Evolutionary conservation across 2,888 invertebrate species (phyloP), one percentile per base, ranked within the genome.

Genomic region (Nebria salina): DNA sequence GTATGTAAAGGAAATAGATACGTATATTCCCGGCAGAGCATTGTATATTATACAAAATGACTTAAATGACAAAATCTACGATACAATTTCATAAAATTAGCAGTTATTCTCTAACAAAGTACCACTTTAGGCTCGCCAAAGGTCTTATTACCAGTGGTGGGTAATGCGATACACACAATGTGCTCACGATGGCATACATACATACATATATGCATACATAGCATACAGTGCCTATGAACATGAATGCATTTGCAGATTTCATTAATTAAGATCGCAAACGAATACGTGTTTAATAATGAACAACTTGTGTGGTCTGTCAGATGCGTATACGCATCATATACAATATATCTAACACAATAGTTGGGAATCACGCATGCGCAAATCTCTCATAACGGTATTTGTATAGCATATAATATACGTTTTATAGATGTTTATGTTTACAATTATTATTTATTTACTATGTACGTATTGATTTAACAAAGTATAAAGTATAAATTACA

Each of bases 181-280:
- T 34, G 54, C 13, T 11, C 7, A 43, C 43, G 9, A 43, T 43
- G 7, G 6, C 34, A 70, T 70, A 26, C 8, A 11, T 68, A 68
- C 25, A 68, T 65, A 65, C 15, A 68, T 66, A 66, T 66, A 66
- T n/a, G n/a, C 25, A 66, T n/a, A 2, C 25, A 68, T 6, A 8
- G n/a, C 13, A 68, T 68, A 15, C 7, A 13, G 2, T n/a, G 20
- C 15, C 4, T 66, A n/a, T 11, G 15, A 13, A 26, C 15, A 70
- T 26, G 25, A 70, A 34, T 25, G 25, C 25, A 66, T 20, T 66
- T 11, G 66, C 25, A 66, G 34, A 70, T 70, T 70, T 70, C 20
- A 70, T 70, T 70, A 70, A 70, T 70, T 70, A 25, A 70, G 70
- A 70, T 70, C 34, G 25, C 34, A 70, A 25, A 70, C 8, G 54